Evolutionary conservation across 2,888 invertebrate species (phyloP).

Genomic region (Galeruca laticollis): DNA sequence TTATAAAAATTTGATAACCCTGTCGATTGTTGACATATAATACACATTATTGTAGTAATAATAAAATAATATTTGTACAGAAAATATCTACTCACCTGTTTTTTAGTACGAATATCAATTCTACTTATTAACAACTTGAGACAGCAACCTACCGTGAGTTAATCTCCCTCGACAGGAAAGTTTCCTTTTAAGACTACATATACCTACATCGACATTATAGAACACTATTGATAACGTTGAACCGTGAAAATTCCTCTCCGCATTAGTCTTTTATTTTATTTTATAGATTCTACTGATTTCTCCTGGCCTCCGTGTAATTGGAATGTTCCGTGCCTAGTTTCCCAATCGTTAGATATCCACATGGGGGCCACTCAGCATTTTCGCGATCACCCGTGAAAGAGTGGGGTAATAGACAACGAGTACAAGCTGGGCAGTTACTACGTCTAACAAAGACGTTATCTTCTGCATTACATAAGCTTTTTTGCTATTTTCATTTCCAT

Average conservation of each 20-base stretch:
- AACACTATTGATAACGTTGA: constrained; percentile 5
- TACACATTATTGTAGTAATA: background rate
- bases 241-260: constrained; percentile 25
- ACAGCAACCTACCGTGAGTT: background rate
- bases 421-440: background rate
- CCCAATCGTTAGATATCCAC: constrained; percentile 15
- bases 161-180: background rate
- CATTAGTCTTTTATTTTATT: constrained; percentile 28
- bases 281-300: constrained; percentile 32
- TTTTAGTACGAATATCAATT: background rate
- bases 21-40: too few relatives aligned
- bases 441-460: background rate
- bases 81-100: background rate
- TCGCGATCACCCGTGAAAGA: background rate
- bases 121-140: background rate
- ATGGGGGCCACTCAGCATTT: constrained; percentile 10
- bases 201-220: constrained; percentile 11
- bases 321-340: constrained; percentile 31
- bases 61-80: background rate
- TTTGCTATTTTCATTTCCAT: too few relatives aligned
- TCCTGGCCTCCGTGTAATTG: constrained; percentile 26
- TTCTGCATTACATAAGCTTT: too few relatives aligned
- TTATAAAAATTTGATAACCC: too few relatives aligned
- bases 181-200: background rate
- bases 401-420: background rate